phyloP scores from a whole-genome alignment of 2,797 vertebrate species.

The Brotula barbata region DNA sequence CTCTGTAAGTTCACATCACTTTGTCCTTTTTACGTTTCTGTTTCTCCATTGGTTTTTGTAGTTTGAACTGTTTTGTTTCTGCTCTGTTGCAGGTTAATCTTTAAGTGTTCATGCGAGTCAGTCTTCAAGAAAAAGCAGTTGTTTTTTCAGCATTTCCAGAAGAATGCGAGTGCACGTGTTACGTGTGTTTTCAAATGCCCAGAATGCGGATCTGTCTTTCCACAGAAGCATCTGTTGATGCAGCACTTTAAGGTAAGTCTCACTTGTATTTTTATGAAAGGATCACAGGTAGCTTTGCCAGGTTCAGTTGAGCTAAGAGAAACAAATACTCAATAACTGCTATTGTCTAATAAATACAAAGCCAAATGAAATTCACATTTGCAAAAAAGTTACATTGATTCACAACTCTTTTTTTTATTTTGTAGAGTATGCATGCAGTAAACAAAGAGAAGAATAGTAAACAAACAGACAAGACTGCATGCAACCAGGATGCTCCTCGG shows the following conservation, averaged over 20 bases:
- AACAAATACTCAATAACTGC: too few species aligned
- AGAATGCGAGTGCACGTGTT: conserved; percentile 83
- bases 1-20: conserved; percentile 83
- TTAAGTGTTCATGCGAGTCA: conserved; percentile 94
- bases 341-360: too few species aligned
- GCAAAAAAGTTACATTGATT: neutral
- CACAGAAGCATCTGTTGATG: conserved; percentile 91
- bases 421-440: conserved; percentile 84
- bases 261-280: neutral
- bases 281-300: neutral
- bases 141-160: conserved; percentile 92
- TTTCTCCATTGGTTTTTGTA: neutral
- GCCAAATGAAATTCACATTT: too few species aligned
- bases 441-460: conserved; percentile 76
- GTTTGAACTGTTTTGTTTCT: neutral
- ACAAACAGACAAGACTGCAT: conserved; percentile 59
- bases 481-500: conserved; percentile 54
- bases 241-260: conserved; percentile 92
- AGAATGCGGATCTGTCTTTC: conserved; percentile 89
- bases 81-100: conserved; percentile 85
- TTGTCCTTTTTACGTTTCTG: neutral
- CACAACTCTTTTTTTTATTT: conserved; percentile 21
- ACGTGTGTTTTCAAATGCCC: conserved; percentile 95
- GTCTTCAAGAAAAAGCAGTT: conserved; percentile 94
- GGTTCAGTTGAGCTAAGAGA: too few species aligned